Percentiles rank a stretch among this genome's conserved stretches.
Conservation (phyloP, 2,113 vertebrate genomes). For the Microcebus jonahi region DNA sequence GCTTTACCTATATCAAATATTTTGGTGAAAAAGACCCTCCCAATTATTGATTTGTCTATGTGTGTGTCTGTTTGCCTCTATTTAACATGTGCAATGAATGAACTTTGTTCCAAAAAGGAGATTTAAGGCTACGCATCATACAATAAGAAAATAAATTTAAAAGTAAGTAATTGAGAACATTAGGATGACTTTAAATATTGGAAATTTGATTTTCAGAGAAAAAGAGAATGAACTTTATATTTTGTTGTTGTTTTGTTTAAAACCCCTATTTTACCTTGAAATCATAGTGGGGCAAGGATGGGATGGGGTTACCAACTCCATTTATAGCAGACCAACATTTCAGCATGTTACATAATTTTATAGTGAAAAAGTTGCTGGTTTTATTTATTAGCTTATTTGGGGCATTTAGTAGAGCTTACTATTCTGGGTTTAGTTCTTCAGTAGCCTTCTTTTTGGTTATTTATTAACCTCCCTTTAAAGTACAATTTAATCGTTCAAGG, state of each 20-base stretch:
- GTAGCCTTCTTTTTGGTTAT: constrained; percentile 39
- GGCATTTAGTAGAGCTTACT: not conserved
- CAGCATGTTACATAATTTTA: not conserved
- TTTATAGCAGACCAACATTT: not conserved
- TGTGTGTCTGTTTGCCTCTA: not conserved
- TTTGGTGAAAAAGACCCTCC: not conserved
- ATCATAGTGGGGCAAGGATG: not conserved
- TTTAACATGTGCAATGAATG: not conserved
- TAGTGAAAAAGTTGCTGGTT: not conserved
- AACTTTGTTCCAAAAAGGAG: not conserved
- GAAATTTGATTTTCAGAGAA: not conserved
- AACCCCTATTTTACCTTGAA: constrained; percentile 11
- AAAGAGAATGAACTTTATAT: not conserved
- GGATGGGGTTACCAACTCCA: not conserved
- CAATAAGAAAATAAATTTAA: constrained; percentile 12
- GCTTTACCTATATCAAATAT: not conserved
- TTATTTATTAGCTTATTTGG: constrained; percentile 13
- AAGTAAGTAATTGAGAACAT: constrained; percentile 20
- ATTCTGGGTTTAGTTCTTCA: not conserved
- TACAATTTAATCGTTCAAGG: constrained; percentile 23
- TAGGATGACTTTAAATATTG: constrained; percentile 4
- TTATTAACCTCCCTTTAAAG: constrained; percentile 64
- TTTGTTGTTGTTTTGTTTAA: not conserved
- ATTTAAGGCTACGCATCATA: not conserved
- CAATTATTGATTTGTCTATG: not conserved